Conservation (phyloP, 2,888 invertebrate genomes). For the Nasonovia ribisnigri region DNA sequence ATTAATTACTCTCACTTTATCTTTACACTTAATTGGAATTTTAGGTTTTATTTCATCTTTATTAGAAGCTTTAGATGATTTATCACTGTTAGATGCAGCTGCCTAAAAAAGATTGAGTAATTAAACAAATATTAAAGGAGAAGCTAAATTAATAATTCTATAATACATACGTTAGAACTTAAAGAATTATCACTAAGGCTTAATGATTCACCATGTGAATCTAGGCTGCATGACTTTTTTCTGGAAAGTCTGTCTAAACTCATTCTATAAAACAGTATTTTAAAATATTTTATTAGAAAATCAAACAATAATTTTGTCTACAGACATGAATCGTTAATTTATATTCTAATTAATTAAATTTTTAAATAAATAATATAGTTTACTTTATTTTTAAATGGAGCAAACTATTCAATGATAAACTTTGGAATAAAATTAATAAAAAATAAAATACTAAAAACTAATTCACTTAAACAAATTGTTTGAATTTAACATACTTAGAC, state of each 20-base stretch:
- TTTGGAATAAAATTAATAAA: not conserved
- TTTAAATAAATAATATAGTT: not conserved
- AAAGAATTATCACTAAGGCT: constrained; percentile 56
- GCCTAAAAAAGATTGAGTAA: constrained; percentile 15
- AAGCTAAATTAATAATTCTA: not conserved
- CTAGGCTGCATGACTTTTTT: constrained; percentile 56
- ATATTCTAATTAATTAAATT: not conserved
- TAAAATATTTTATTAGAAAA: not conserved
- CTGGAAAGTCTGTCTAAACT: constrained; percentile 61
- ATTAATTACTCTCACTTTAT: constrained; percentile 55
- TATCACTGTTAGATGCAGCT: constrained; percentile 44
- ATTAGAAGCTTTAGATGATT: constrained; percentile 54
- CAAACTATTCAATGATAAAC: not conserved
- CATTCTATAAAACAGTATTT: constrained; percentile 49
- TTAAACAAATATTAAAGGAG: not conserved
- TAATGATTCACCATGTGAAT: constrained; percentile 51
- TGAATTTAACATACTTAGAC: constrained; percentile 42
- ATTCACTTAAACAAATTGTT: not conserved
- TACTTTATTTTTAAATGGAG: not conserved
- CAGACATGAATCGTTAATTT: not conserved
- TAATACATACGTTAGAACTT: constrained; percentile 59
- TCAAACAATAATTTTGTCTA: not conserved
- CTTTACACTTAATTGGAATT: constrained; percentile 60
- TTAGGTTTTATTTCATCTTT: constrained; percentile 53
- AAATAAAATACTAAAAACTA: not conserved